Percentiles rank a stretch among this genome's conserved stretches.
Evolutionary conservation across 2,888 invertebrate species (phyloP).

Genomic region (Microctonus hyperodae): DNA sequence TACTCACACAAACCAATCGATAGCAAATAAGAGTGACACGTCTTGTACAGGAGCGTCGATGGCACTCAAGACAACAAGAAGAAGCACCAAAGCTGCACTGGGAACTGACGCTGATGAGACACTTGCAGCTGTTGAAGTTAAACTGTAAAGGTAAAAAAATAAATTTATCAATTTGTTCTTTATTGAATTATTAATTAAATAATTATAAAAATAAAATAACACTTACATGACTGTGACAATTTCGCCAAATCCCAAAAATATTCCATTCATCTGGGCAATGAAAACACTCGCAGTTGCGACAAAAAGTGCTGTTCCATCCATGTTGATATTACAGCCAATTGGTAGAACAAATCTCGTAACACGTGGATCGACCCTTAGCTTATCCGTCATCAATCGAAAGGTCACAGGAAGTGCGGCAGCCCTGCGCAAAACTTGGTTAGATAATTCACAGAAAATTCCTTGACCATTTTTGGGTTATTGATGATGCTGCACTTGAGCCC

Average conservation of each 20-base stretch:
- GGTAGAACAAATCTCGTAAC: constrained; percentile 89
- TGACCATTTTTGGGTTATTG: constrained; percentile 14
- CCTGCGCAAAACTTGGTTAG: constrained; percentile 59
- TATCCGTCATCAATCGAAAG: constrained; percentile 85
- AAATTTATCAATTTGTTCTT: background rate
- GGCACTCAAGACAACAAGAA: constrained; percentile 81
- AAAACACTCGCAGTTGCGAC: constrained; percentile 87
- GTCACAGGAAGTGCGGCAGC: constrained; percentile 90
- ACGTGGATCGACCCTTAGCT: constrained; percentile 79
- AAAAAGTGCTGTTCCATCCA: constrained; percentile 91
- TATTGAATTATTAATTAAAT: background rate
- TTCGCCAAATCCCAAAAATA: constrained; percentile 81
- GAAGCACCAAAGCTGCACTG: constrained; percentile 82
- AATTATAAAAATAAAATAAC: background rate
- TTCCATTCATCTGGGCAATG: constrained; percentile 87
- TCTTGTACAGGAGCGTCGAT: constrained; percentile 84
- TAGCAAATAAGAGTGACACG: constrained; percentile 82
- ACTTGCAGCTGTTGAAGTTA: constrained; percentile 87
- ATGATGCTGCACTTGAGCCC: constrained; percentile 7
- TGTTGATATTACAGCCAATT: constrained; percentile 91
- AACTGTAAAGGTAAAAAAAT: constrained; percentile 61
- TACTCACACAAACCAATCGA: constrained; percentile 92
- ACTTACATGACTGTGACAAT: constrained; percentile 86
- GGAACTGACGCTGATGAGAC: constrained; percentile 89
- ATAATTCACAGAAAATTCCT: constrained; percentile 35